Percentiles rank a stretch among this genome's conserved stretches.
Conservation (phyloP, 2,888 invertebrate genomes). For the Lochmaea capreae region DNA sequence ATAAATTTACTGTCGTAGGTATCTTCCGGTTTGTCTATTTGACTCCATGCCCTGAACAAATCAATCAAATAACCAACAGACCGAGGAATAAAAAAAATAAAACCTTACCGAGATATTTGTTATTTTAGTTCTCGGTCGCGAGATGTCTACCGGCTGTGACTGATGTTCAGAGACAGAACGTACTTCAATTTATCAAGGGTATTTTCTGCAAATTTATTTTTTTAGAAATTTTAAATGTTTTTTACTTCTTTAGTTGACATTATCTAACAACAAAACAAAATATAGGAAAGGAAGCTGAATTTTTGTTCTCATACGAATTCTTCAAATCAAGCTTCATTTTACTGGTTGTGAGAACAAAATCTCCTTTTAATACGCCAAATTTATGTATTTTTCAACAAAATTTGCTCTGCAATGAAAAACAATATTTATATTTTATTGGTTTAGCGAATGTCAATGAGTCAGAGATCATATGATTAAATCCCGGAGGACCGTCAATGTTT, state of each 20-base stretch:
- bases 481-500: background rate
- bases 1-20: background rate
- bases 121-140: slow-evolving; percentile 15
- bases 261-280: too few species aligned
- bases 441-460: background rate
- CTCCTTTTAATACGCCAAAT: too few species aligned
- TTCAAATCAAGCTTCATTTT: too few species aligned
- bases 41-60: slow-evolving; percentile 7
- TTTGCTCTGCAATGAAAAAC: too few species aligned
- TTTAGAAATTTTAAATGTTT: too few species aligned
- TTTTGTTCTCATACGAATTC: too few species aligned
- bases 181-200: background rate
- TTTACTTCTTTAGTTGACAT: too few species aligned
- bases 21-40: background rate
- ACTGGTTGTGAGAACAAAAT: background rate
- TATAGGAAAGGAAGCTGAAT: too few species aligned
- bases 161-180: background rate
- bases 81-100: slow-evolving; percentile 6
- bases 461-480: background rate
- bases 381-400: too few species aligned
- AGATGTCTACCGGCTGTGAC: slow-evolving; percentile 8
- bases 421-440: too few species aligned
- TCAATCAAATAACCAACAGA: slow-evolving; percentile 16
- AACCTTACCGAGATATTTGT: slow-evolving; percentile 15
- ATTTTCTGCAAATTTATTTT: too few species aligned